A percentile compares a stretch with the other conserved stretches of the same genome.
Conservation (phyloP, 2,888 invertebrate species). For the Auanema sp. region DNA sequence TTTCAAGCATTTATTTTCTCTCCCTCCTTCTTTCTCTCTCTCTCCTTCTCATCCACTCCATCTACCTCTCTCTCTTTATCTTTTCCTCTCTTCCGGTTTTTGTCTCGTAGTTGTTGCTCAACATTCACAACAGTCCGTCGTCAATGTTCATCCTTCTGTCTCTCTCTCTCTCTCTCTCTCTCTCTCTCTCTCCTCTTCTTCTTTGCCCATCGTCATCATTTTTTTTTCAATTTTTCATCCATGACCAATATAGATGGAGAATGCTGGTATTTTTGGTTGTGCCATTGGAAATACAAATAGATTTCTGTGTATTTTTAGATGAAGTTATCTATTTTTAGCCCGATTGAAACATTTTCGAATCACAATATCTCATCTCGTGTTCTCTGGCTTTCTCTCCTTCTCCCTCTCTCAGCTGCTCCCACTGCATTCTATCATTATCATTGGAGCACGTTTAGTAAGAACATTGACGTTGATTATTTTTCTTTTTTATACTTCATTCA, state of each 20-base stretch:
- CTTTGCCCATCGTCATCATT: neutral
- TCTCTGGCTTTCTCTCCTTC: no score
- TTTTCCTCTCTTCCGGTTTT: slow-evolving; percentile 5
- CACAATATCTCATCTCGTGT: no score
- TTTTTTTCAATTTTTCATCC: slow-evolving; percentile 3
- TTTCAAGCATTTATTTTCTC: no score
- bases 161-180: slow-evolving; percentile 11
- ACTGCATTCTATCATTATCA: no score
- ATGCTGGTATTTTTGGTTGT: slow-evolving; percentile 2
- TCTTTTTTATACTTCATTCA: no score
- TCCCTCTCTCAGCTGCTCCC: no score
- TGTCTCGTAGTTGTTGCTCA: slow-evolving; percentile 5
- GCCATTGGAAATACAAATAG: neutral
- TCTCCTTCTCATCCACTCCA: no score
- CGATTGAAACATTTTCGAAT: no score
- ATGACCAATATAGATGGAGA: slow-evolving; percentile 2
- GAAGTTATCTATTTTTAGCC: no score
- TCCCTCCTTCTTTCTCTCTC: no score
- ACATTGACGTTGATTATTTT: no score
- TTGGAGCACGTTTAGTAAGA: no score
- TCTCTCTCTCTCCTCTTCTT: neutral
- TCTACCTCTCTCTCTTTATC: neutral
- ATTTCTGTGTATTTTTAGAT: slow-evolving; percentile 7
- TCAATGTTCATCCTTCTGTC: slow-evolving; percentile 20
- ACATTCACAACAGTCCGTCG: neutral